Evolutionary conservation across 2,797 vertebrate genomes (phyloP), one percentile per base, ranked within the genome.

Genomic region (Tamandua tetradactyla): DNA sequence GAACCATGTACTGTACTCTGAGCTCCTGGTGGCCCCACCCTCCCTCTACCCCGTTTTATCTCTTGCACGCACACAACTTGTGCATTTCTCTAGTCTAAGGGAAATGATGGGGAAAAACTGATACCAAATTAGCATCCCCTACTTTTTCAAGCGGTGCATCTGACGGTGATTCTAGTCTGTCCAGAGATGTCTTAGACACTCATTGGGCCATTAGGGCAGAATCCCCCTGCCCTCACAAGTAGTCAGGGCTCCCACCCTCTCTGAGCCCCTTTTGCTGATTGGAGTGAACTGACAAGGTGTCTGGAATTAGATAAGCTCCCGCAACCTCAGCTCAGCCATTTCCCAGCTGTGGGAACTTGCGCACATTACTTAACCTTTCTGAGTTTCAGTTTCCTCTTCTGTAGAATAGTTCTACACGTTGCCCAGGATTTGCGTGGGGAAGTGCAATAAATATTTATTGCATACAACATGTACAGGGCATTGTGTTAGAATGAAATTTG

Each of bases 401-500:
- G 30, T 15, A 79, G n/a, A 62, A 44, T 23, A 27, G n/a, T 23
- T 87, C 37, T 69, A 9, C 4, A 22, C 2, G 13, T 74, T 92
- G 82, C 64, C 42, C 74, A 44, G 72, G 40, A 61, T 72, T 84
- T 22, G 62, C 18, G 44, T 10, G n/a, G 18, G 27, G 13, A 32
- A 3, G 42, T 68, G 62, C 37, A 20, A 79, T 80, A 90, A 61
- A 37, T 61, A 57, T 30, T 78, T 44, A 89, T 3, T 64, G 32
- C 89, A 14, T 5, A n/a, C 23, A 69, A 11, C 23, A 20, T 23
- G 11, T 40, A 23, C 4, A 55, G 42, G 55, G 11, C n/a, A 69
- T 78, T 42, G 37, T 74, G 61, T 90, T 75, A 59, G 69, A 87
- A 40, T 85, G 35, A 90, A 87, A 93, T 74, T 81, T 55, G 72